These are phyloP conservation scores for Myocastor coypus DNA, from an alignment of 2,113 vertebrate species.

Conservation along the genomic window DNA sequence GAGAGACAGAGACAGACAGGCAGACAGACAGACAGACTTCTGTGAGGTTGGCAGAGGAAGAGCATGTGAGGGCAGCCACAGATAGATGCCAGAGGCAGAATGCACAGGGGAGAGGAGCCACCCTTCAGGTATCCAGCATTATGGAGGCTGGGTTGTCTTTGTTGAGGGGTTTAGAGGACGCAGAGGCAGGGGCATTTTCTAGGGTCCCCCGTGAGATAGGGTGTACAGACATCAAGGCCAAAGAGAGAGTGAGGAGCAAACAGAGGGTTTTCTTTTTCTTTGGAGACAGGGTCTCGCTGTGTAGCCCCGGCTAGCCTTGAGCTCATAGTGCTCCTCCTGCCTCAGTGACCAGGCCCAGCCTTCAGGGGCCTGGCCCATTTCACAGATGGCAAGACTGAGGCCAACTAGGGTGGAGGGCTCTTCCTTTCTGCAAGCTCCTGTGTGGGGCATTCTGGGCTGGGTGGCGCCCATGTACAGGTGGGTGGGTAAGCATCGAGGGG, in stretches of 20 bases:
- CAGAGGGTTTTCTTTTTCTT: neutral
- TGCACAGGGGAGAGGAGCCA: neutral
- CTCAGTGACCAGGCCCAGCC: neutral
- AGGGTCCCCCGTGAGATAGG: neutral
- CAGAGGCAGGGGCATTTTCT: neutral
- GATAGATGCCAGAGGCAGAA: neutral
- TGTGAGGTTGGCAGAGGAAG: neutral
- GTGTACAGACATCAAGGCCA: neutral
- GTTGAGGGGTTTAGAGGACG: neutral
- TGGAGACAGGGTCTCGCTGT: neutral
- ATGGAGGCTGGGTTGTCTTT: neutral
- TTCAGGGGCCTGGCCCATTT: neutral
- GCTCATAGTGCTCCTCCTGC: neutral
- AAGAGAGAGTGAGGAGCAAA: neutral
- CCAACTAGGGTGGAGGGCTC: fast-evolving
- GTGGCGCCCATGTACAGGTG: fast-evolving
- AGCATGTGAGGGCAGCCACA: neutral
- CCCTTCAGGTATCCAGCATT: neutral
- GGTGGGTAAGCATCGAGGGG: fast-evolving
- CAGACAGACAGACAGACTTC: neutral
- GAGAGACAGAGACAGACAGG: neutral
- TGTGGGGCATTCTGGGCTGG: neutral
- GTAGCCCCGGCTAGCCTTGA: neutral
- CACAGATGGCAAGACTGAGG: neutral
- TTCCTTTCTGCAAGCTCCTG: neutral